Percentiles rank a stretch among this genome's conserved stretches.
Conservation (phyloP, 1,140 invertebrate species). For the Thaumatotibia leucotreta region DNA sequence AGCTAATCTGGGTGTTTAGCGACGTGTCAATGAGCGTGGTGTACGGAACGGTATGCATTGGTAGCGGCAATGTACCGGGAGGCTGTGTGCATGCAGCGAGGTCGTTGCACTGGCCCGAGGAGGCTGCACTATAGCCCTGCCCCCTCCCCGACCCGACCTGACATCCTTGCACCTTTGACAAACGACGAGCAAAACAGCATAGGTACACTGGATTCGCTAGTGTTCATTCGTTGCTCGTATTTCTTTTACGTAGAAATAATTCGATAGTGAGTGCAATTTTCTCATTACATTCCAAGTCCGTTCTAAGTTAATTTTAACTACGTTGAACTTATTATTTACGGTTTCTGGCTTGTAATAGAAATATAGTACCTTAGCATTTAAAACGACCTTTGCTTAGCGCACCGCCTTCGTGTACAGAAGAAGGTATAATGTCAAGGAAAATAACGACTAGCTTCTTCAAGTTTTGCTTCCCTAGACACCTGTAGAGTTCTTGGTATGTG, state of each 20-base stretch:
- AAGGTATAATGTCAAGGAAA: constrained; percentile 34
- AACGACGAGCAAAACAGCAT: constrained; percentile 5
- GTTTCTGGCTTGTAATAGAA: background rate
- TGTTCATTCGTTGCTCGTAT: background rate
- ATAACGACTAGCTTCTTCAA: constrained; percentile 23
- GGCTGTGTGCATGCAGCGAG: constrained; percentile 51
- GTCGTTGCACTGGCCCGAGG: constrained; percentile 59
- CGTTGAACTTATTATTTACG: background rate
- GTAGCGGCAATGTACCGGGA: constrained; percentile 27
- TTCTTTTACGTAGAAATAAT: background rate
- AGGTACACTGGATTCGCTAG: background rate
- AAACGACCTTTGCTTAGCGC: constrained; percentile 3
- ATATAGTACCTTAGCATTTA: constrained; percentile 1
- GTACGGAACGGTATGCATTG: constrained; percentile 43
- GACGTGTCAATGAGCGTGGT: constrained; percentile 41
- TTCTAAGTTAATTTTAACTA: background rate
- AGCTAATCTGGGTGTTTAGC: constrained; percentile 23
- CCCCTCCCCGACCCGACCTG: constrained; percentile 35
- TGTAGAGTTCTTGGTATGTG: background rate
- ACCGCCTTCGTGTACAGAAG: constrained; percentile 9
- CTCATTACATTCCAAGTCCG: no score
- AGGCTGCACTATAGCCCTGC: constrained; percentile 53
- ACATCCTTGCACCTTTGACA: constrained; percentile 25
- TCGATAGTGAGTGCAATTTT: no score
- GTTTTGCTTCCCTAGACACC: background rate